phyloP scores from a whole-genome alignment of 2,797 vertebrate genomes.

The Acanthurus tractus region DNA sequence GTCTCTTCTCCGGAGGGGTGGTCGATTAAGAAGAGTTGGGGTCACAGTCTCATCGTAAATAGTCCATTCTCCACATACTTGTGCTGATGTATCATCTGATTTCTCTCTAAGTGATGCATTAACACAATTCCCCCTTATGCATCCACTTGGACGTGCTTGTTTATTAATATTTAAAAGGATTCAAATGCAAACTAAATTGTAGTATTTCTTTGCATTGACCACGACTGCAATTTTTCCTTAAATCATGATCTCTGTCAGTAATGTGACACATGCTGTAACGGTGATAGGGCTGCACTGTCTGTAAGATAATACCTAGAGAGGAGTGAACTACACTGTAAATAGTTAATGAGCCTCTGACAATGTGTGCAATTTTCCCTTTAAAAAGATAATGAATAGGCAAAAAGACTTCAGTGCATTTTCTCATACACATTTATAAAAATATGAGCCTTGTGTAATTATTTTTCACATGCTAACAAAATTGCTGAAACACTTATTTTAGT shows the following conservation, averaged over 20 bases:
- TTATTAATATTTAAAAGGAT: conserved; percentile 26
- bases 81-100: conserved; percentile 67
- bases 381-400: conserved; percentile 59
- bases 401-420: conserved; percentile 31
- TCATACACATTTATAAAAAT: not conserved
- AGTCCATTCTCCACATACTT: conserved; percentile 72
- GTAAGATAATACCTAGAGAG: conserved; percentile 75
- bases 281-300: conserved; percentile 70
- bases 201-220: not conserved
- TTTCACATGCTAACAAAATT: not conserved
- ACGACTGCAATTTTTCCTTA: conserved; percentile 46
- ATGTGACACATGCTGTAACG: conserved; percentile 72
- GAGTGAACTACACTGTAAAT: conserved; percentile 76
- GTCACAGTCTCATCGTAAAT: conserved; percentile 76
- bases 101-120: conserved; percentile 31
- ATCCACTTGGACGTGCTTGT: conserved; percentile 7
- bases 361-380: conserved; percentile 63
- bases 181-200: conserved; percentile 4
- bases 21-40: conserved; percentile 62
- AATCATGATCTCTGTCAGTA: conserved; percentile 71
- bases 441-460: not conserved
- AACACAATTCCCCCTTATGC: not conserved
- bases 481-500: not conserved
- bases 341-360: conserved; percentile 77
- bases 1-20: conserved; percentile 64